Conservation (phyloP, 2,888 invertebrate species). For the Brachypterus glaber region DNA sequence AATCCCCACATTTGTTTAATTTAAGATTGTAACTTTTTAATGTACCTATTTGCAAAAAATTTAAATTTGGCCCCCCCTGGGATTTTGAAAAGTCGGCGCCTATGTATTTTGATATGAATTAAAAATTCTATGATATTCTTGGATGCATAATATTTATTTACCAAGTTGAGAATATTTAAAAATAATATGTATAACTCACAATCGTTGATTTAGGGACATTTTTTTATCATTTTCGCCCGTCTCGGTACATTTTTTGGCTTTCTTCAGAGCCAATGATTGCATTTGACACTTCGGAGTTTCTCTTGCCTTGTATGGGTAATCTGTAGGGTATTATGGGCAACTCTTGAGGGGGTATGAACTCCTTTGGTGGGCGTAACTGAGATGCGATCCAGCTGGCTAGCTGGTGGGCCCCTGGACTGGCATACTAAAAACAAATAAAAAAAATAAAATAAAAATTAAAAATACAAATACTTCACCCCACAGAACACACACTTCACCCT, state of each 20-base stretch:
- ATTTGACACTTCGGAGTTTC: slow-evolving; percentile 35
- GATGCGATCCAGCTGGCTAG: slow-evolving; percentile 34
- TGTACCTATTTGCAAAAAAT: too few relatives aligned
- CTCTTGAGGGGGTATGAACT: slow-evolving; percentile 26
- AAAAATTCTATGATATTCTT: too few relatives aligned
- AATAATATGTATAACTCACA: not conserved
- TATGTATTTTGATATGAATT: too few relatives aligned
- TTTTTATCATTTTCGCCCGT: slow-evolving; percentile 21
- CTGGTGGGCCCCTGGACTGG: slow-evolving; percentile 34
- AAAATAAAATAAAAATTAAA: too few relatives aligned
- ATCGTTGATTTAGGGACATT: not conserved
- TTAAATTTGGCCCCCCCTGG: too few relatives aligned
- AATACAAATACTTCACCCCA: too few relatives aligned
- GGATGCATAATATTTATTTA: too few relatives aligned
- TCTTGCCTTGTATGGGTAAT: slow-evolving; percentile 29
- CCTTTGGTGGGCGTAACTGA: slow-evolving; percentile 31
- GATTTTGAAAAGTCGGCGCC: too few relatives aligned
- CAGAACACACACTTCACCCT: too few relatives aligned
- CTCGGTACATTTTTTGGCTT: slow-evolving; percentile 34
- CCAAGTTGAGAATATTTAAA: too few relatives aligned
- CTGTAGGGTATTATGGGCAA: slow-evolving; percentile 29
- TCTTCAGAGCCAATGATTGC: slow-evolving; percentile 34
- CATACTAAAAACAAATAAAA: slow-evolving; percentile 17
- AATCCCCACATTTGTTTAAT: too few relatives aligned
- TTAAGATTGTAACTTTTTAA: too few relatives aligned